phyloP scores from a whole-genome alignment of 2,888 invertebrate species.

The Exocentrus adspersus region DNA sequence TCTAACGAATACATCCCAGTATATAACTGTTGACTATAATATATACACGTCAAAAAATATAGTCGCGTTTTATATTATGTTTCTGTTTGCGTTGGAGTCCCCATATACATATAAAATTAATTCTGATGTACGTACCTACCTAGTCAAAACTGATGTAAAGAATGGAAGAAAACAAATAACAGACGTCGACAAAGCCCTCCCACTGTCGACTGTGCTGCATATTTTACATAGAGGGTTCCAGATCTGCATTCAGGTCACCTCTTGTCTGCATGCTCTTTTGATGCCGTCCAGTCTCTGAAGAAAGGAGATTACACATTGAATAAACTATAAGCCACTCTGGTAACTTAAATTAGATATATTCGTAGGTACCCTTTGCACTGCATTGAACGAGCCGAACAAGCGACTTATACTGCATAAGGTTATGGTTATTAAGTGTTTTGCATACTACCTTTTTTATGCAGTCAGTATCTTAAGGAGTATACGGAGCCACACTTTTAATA shows the following conservation, averaged over 20 bases:
- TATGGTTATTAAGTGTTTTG: too few species aligned
- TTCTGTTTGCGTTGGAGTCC: conserved; percentile 43
- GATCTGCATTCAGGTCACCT: conserved; percentile 62
- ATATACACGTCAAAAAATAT: too few species aligned
- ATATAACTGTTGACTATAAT: too few species aligned
- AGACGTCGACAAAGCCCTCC: conserved; percentile 54
- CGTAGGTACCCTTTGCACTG: too few species aligned
- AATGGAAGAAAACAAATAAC: conserved; percentile 56
- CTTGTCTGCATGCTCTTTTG: conserved; percentile 61
- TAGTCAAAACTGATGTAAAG: conserved; percentile 57
- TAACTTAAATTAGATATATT: conserved; percentile 41
- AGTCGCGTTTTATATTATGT: too few species aligned
- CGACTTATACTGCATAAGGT: too few species aligned
- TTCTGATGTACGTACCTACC: too few species aligned
- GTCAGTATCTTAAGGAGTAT: too few species aligned
- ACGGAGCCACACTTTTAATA: too few species aligned
- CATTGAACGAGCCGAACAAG: too few species aligned
- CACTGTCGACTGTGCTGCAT: conserved; percentile 56
- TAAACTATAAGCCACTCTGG: conserved; percentile 42
- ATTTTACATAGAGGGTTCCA: conserved; percentile 57
- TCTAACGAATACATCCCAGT: too few species aligned
- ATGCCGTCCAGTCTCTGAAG: conserved; percentile 46
- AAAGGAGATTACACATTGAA: conserved; percentile 37
- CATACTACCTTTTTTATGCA: too few species aligned
- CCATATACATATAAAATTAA: conserved; percentile 58